Conservation (phyloP, 1,140 invertebrate genomes). For the Drosophila ercepeae region DNA sequence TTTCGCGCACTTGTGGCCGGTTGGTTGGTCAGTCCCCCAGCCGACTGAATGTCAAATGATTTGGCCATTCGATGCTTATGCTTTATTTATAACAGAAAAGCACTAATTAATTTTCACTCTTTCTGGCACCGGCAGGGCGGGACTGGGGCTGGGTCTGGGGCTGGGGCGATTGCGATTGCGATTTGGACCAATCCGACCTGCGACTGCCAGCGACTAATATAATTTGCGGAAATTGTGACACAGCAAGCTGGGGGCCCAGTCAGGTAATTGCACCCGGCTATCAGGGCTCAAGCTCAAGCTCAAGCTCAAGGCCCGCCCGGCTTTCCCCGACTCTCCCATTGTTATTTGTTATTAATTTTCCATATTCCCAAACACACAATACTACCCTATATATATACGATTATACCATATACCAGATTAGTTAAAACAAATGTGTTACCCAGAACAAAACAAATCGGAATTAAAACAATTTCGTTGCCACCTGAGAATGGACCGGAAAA, state of each 20-base stretch:
- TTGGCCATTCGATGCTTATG: slow-evolving; percentile 69
- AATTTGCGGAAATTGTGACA: slow-evolving; percentile 78
- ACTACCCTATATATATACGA: no score
- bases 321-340: slow-evolving; percentile 9
- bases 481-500: slow-evolving; percentile 21
- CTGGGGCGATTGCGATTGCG: slow-evolving; percentile 55
- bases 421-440: background rate
- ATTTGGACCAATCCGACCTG: slow-evolving; percentile 8
- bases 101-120: slow-evolving; percentile 75
- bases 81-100: slow-evolving; percentile 73
- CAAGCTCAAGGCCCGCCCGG: slow-evolving; percentile 25
- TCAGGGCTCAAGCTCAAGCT: slow-evolving; percentile 32
- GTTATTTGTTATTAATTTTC: slow-evolving; percentile 45
- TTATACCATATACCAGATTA: background rate
- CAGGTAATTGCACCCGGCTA: slow-evolving; percentile 45
- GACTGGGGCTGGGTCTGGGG: slow-evolving; percentile 21
- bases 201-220: slow-evolving; percentile 54
- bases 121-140: slow-evolving; percentile 12
- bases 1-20: slow-evolving; percentile 42
- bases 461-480: background rate
- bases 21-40: slow-evolving; percentile 8
- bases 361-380: slow-evolving; percentile 25
- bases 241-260: slow-evolving; percentile 33
- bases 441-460: slow-evolving; percentile 13
- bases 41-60: slow-evolving; percentile 77